Percentiles rank a stretch among this genome's conserved stretches.
Conservation (phyloP, 2,113 vertebrate genomes). For the Saccopteryx leptura region DNA sequence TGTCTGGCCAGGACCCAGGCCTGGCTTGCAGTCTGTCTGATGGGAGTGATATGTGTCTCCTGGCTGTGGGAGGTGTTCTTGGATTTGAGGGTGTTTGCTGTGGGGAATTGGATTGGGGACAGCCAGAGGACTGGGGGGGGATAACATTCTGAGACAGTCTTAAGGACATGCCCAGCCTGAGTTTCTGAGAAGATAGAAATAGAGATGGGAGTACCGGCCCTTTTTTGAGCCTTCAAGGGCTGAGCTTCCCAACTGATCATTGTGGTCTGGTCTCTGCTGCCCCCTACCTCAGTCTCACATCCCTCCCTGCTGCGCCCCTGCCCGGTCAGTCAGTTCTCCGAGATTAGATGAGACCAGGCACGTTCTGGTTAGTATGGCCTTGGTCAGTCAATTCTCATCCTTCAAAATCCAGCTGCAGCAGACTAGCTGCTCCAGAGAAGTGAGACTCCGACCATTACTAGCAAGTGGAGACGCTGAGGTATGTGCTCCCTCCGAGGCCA, state of each 20-base stretch:
- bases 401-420: not conserved
- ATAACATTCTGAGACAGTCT: not conserved
- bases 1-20: not conserved
- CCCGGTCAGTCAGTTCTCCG: not conserved
- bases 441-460: fast-evolving
- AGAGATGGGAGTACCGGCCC: not conserved
- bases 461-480: fast-evolving
- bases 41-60: not conserved
- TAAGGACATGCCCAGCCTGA: not conserved
- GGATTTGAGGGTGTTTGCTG: not conserved
- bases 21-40: not conserved
- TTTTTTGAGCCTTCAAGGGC: not conserved
- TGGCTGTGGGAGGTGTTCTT: not conserved
- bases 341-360: too few species aligned
- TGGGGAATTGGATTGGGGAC: not conserved
- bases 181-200: not conserved
- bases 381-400: not conserved
- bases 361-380: too few species aligned
- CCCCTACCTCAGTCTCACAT: not conserved
- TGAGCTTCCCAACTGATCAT: not conserved
- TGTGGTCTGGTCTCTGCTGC: not conserved
- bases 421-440: fast-evolving
- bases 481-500: not conserved
- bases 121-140: not conserved
- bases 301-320: not conserved